phyloP scores from a whole-genome alignment of 2,113 vertebrate genomes.

The Anarhynchus alexandrinus region DNA sequence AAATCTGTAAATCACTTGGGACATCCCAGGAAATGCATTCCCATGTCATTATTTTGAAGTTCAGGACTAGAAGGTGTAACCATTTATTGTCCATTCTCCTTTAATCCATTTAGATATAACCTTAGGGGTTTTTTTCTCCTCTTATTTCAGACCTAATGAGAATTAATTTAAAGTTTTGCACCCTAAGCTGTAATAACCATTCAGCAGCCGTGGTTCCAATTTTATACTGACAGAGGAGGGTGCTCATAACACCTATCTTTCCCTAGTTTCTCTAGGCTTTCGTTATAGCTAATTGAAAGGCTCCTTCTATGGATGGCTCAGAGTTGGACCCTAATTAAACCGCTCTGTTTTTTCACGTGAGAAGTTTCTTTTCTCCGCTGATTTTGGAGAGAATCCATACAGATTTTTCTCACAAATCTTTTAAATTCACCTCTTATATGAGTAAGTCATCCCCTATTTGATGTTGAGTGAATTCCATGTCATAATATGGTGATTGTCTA shows the following conservation, averaged over 20 bases:
- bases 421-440: background rate
- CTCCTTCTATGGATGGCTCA: background rate
- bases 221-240: background rate
- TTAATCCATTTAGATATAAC: background rate
- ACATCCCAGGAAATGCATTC: background rate
- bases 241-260: background rate
- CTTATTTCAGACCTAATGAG: background rate
- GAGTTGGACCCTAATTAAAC: background rate
- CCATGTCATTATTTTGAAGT: background rate
- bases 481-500: background rate
- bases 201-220: background rate
- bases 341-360: background rate
- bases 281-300: background rate
- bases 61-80: background rate
- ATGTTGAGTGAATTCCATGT: background rate
- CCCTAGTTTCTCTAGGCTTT: background rate
- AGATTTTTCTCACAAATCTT: background rate
- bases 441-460: background rate
- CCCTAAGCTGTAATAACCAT: background rate
- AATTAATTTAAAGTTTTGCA: constrained; percentile 14
- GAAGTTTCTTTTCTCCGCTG: background rate
- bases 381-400: background rate
- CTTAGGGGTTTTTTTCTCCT: background rate
- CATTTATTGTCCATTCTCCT: background rate
- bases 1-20: background rate